Base-by-base conservation (phyloP, 1,140 invertebrate genomes). In the Antheraea mylitta region DNA sequence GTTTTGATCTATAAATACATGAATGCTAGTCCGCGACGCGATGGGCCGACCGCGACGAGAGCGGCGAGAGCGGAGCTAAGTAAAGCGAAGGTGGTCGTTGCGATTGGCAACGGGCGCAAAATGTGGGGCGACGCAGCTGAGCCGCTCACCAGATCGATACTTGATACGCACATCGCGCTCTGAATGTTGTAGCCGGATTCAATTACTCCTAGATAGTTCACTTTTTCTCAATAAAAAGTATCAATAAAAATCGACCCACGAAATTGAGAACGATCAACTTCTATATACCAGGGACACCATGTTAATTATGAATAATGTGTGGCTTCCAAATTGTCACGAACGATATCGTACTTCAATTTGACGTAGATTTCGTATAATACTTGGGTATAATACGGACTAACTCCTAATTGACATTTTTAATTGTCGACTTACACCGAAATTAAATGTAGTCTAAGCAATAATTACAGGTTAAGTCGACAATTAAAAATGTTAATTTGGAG, bases 41-140 rank as follows among this genome's bases (percentile, higher is more conserved):
- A 67, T 64, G 67, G 64, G 38, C 37, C 59, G 38, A 11, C 38
- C 38, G 38, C 11, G 38, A 9, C 38, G 38, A 8, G 38, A 42
- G 38, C 7, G 64, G 67, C 38, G 61, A 71, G 67, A 70, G 63
- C 68, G 66, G 67, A 62, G 45, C 58, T 71, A 73, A 64, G 69
- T 68, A 75, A 78, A 78, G 74, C 70, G 65, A 73, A 71, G 76
- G 71, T 75, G 67, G 73, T 77, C 67, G 73, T 73, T 67, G 79
- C 75, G 73, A 78, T 82, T 77, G 74, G 79, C 79, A 77, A 75
- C 74, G 67, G 82, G 81, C 85, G 79, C 85, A 76, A 87, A 90
- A 90, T 88, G 87, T 88, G 81, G 85, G 82, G 73, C 85, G 81
- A 83, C 80, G 78, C 76, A 82, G 79, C 78, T 82, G 79, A 89